A percentile compares a stretch with the other conserved stretches of the same genome.
These are phyloP conservation scores for Enoplosus armatus DNA, from an alignment of 2,797 vertebrate genomes.

Conservation along the genomic window DNA sequence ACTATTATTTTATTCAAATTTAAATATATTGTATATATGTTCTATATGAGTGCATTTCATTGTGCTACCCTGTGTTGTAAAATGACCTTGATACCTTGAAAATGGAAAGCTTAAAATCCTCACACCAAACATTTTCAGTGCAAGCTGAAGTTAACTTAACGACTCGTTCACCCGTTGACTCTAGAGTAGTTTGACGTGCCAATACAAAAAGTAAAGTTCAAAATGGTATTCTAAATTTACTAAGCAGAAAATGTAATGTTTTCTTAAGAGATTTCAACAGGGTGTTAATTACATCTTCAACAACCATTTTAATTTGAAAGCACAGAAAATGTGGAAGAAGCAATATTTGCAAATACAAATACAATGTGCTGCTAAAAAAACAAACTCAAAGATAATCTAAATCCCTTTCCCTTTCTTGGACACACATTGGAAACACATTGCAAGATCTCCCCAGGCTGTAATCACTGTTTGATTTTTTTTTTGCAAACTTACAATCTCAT, in stretches of 20 bases:
- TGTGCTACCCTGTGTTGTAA: no score
- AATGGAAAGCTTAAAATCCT: neutral
- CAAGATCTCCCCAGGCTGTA: constrained; percentile 58
- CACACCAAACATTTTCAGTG: neutral
- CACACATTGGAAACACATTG: constrained; percentile 43
- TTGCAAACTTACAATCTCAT: constrained; percentile 67
- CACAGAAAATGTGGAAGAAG: constrained; percentile 20
- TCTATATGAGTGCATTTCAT: no score
- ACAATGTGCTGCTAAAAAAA: constrained; percentile 25
- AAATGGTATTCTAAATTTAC: constrained; percentile 1
- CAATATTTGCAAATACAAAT: constrained; percentile 33
- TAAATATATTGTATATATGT: no score
- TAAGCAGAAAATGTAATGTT: constrained; percentile 9
- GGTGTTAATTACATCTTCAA: constrained; percentile 19
- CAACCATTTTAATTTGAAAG: constrained; percentile 25
- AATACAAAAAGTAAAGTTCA: constrained; percentile 7
- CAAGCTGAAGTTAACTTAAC: neutral
- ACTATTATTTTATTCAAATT: no score
- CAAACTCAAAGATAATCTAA: constrained; percentile 50
- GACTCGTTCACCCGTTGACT: neutral
- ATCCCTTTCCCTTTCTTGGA: constrained; percentile 41
- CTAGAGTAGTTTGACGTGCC: neutral
- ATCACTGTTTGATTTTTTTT: constrained; percentile 59
- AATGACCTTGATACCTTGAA: neutral
- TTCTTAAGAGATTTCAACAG: constrained; percentile 13